A percentile compares a stretch with the other conserved stretches of the same genome.
Evolutionary conservation across 2,797 vertebrate genomes (phyloP).

Genomic region (Cephalopachus bancanus): DNA sequence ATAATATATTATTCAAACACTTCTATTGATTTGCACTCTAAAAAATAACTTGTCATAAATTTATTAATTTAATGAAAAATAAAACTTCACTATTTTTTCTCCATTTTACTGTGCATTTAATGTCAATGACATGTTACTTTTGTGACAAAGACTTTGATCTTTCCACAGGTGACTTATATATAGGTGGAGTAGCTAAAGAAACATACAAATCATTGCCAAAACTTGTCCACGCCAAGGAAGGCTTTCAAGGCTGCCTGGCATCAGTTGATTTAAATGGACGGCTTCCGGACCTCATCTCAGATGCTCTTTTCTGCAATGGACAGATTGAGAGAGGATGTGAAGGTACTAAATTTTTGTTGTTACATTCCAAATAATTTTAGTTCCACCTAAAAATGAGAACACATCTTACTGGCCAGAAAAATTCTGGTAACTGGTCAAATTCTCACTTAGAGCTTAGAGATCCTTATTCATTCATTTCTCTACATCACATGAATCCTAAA

Average conservation of each 20-base stretch:
- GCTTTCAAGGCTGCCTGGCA: constrained; percentile 98
- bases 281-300: constrained; percentile 97
- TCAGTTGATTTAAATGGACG: constrained; percentile 97
- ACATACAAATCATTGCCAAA: constrained; percentile 97
- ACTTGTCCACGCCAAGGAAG: constrained; percentile 97
- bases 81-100: background rate
- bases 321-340: constrained; percentile 99
- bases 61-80: constrained; percentile 37
- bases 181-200: constrained; percentile 97
- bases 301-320: constrained; percentile 97
- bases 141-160: constrained; percentile 69
- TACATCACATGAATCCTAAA: background rate
- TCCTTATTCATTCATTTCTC: background rate
- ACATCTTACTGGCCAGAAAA: background rate
- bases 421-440: background rate
- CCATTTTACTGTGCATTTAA: background rate
- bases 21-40: background rate
- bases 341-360: constrained; percentile 90
- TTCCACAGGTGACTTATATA: constrained; percentile 94
- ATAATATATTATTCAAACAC: background rate
- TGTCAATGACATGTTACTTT: background rate
- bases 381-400: background rate
- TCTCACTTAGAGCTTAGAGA: background rate
- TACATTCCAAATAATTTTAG: background rate
- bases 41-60: background rate